Percentiles rank a stretch among this genome's conserved stretches.
These are phyloP conservation scores for Bicyclus anynana DNA, from an alignment of 1,140 invertebrate genomes.

Conservation along the genomic window DNA sequence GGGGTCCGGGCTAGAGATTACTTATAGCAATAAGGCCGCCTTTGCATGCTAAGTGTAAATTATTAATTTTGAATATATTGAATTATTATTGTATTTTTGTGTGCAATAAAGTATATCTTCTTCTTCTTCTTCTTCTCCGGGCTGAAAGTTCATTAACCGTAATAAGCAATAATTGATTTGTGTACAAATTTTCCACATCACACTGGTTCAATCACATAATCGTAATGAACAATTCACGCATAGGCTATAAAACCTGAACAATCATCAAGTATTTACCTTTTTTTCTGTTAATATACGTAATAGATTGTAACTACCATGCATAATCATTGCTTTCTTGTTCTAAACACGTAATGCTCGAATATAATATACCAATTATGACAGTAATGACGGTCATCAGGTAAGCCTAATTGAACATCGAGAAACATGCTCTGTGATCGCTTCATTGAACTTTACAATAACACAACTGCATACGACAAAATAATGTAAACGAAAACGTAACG, in stretches of 20 bases:
- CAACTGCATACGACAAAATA: background rate
- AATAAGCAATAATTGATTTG: too few relatives aligned
- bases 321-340: constrained; percentile 24
- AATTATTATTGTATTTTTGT: too few relatives aligned
- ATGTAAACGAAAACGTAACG: background rate
- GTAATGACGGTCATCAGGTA: constrained; percentile 10
- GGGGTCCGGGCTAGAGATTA: too few relatives aligned
- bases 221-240: background rate
- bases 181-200: too few relatives aligned
- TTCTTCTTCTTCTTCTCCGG: too few relatives aligned
- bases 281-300: constrained; percentile 15
- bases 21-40: too few relatives aligned
- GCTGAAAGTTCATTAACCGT: too few relatives aligned
- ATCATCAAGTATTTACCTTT: constrained; percentile 13
- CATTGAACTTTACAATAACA: background rate
- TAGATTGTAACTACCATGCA: constrained; percentile 7
- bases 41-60: too few relatives aligned
- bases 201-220: too few relatives aligned
- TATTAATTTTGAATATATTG: too few relatives aligned
- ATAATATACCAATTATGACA: constrained; percentile 12
- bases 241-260: constrained; percentile 6
- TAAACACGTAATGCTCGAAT: constrained; percentile 15
- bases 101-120: too few relatives aligned
- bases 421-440: background rate
- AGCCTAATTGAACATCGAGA: background rate